Percentiles rank a stretch among this genome's conserved stretches.
phyloP scores from a whole-genome alignment of 2,888 invertebrate species.

The Bugula neritina region DNA sequence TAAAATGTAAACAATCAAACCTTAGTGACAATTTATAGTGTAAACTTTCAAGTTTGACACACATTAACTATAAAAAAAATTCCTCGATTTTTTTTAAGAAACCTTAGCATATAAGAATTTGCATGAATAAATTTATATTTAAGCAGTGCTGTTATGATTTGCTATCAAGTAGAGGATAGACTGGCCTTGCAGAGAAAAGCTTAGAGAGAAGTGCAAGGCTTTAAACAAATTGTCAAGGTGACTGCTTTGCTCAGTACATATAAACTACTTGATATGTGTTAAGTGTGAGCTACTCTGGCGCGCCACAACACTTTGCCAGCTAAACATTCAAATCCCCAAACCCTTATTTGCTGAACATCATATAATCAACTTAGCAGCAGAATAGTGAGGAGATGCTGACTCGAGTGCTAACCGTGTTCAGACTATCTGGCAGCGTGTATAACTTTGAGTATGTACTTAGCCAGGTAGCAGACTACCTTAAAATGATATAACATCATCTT shows the following conservation, averaged over 20 bases:
- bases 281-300: conserved; percentile 15
- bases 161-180: too few species aligned
- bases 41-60: too few species aligned
- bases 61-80: too few species aligned
- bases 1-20: too few species aligned
- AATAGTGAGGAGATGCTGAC: not conserved
- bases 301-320: conserved; percentile 1
- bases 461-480: not conserved
- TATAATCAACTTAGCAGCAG: conserved; percentile 18
- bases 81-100: too few species aligned
- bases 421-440: conserved; percentile 9
- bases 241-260: conserved; percentile 10
- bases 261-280: conserved; percentile 15
- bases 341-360: conserved; percentile 25
- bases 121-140: too few species aligned
- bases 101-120: too few species aligned
- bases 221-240: conserved; percentile 13
- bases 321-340: conserved; percentile 21
- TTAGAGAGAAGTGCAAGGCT: too few species aligned
- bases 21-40: too few species aligned
- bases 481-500: not conserved
- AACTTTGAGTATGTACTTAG: conserved; percentile 8
- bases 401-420: not conserved
- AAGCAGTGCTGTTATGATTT: too few species aligned
- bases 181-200: too few species aligned